These are phyloP conservation scores for Diacarnus erythraeanus DNA, from an alignment of 37 sponge, comb jelly and placozoan species.

Conservation along the genomic window DNA sequence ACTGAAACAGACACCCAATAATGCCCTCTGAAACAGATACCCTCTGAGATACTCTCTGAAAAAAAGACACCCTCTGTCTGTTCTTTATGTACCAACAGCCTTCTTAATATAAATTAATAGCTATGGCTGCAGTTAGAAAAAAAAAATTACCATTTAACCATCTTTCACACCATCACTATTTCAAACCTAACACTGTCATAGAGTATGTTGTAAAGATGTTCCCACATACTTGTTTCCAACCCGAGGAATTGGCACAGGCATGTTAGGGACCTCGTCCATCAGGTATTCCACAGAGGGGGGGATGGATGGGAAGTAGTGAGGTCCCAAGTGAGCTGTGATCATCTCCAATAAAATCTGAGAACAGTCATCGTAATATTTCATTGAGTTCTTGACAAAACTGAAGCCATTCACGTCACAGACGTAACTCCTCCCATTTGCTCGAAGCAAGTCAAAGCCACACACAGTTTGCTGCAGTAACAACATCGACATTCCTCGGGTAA, in stretches of 20 bases:
- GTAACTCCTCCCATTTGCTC: slow-evolving; percentile 92
- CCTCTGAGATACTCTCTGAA: no score
- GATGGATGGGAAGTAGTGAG: slow-evolving; percentile 56
- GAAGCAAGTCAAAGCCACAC: slow-evolving; percentile 95
- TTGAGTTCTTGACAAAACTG: slow-evolving; percentile 95
- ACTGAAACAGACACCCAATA: no score
- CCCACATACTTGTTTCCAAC: slow-evolving; percentile 8
- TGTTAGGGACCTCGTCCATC: slow-evolving; percentile 41
- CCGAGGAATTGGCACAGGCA: slow-evolving; percentile 45
- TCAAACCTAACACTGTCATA: no score
- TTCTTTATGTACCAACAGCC: no score
- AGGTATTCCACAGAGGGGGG: slow-evolving; percentile 54
- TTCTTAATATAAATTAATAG: no score
- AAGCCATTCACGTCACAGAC: slow-evolving; percentile 99
- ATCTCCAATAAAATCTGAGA: slow-evolving; percentile 86
- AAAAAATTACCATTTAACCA: no score
- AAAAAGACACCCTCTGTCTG: no score
- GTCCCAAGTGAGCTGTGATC: slow-evolving; percentile 63
- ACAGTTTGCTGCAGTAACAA: slow-evolving; percentile 93
- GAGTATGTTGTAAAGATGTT: no score
- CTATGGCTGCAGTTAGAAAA: no score
- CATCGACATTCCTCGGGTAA: no score
- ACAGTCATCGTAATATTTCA: slow-evolving; percentile 96
- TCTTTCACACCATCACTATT: no score
- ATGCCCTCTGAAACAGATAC: no score